Evolutionary conservation across 2,113 vertebrate genomes (phyloP), one percentile per base, ranked within the genome.

Genomic region (Toxotes chatareus): DNA sequence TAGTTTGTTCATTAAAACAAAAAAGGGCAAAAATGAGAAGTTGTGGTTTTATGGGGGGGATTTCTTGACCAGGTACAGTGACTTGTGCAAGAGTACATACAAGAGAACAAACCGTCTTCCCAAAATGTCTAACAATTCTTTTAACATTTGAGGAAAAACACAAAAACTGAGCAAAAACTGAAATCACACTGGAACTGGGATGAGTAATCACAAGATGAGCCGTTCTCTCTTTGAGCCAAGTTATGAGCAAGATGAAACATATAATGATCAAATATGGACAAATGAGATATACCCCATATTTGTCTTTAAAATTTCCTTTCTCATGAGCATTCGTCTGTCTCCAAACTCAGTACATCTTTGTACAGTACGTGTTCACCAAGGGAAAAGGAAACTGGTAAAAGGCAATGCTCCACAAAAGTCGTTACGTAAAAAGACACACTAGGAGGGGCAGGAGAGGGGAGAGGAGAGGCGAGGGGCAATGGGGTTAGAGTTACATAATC

Each of bases 401-500:
- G 68, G 19, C 68, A 73, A 38, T 44, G 73, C 60, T 86, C 65
- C 42, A 86, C 21, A 74, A 66, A 61, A 44, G 64, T 47, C 53
- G 84, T 92, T 92, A 93, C 78, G 85, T 89, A 92, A 93, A 92
- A 85, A 60, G 74, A 73, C 79, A 80, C 31, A 73, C 64, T 55
- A 42, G 63, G 53, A 82, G 70, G 76, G 80, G 64, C 79, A 49
- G 75, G 78, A 61, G 17, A 70, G 73, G 21, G 55, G 80, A 73
- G 57, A 77, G 67, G 61, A 40, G 51, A 75, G 73, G 73, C 23
- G 57, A 56, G 72, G 79, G 80, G 73, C 44, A 67, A 79, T 53
- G 56, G 76, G 81, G 86, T 85, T 88, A 84, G 70, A 64, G 82
- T 93, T 92, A 92, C 80, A 90, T 93, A 93, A 93, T 84, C 70